Percentiles rank a stretch among this genome's conserved stretches.
Evolutionary conservation across 2,888 invertebrate genomes (phyloP).

Genomic region (Drosophila yooni): DNA sequence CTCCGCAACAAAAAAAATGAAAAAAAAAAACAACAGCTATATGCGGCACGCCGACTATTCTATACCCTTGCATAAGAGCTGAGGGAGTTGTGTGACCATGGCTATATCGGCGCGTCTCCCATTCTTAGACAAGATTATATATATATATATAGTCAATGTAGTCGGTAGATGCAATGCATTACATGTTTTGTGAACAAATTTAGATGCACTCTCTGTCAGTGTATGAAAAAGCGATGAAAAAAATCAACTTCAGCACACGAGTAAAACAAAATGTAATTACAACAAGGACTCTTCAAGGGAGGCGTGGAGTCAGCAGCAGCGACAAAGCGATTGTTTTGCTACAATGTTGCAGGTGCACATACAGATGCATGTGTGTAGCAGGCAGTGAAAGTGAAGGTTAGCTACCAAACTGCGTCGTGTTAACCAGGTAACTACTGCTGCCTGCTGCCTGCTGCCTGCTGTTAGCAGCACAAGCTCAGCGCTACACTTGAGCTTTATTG

Average conservation of each 20-base stretch:
- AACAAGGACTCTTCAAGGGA: constrained; percentile 69
- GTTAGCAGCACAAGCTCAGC: constrained; percentile 46
- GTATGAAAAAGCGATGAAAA: constrained; percentile 54
- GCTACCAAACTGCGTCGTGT: constrained; percentile 47
- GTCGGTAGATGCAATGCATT: background rate
- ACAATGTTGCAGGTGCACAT: constrained; percentile 57
- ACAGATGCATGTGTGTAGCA: constrained; percentile 16
- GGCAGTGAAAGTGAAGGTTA: constrained; percentile 77
- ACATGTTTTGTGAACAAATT: background rate
- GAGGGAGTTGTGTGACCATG: background rate
- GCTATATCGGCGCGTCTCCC: background rate
- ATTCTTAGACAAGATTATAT: background rate
- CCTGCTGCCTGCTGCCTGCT: background rate
- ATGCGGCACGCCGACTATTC: background rate
- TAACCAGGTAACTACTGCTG: constrained; percentile 12
- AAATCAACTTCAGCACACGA: constrained; percentile 73
- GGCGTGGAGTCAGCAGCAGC: background rate
- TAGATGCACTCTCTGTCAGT: background rate
- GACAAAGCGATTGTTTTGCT: constrained; percentile 64
- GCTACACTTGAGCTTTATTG: constrained; percentile 78
- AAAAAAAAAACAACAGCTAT: background rate
- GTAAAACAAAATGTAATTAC: constrained; percentile 79
- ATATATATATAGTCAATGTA: background rate
- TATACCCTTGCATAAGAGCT: background rate
- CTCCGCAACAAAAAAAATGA: constrained; percentile 3